These are phyloP conservation scores for Paraplagusia blochii DNA, from an alignment of 2,113 vertebrate species.

Conservation along the genomic window DNA sequence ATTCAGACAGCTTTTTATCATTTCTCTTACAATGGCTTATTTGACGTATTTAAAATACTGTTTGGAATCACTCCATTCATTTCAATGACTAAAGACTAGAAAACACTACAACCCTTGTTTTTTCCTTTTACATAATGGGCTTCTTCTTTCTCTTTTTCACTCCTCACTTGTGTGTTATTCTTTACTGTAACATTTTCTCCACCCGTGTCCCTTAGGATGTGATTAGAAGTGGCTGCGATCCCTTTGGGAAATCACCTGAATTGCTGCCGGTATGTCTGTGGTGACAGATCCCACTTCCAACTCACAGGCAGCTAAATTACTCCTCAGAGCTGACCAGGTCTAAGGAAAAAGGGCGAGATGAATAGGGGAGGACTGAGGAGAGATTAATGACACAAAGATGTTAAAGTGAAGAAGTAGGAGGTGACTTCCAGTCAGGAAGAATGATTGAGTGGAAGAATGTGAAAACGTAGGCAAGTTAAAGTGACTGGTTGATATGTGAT, in stretches of 20 bases:
- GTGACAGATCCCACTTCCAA: constrained; percentile 57
- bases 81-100: no score
- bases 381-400: constrained; percentile 22
- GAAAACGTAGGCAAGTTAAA: neutral
- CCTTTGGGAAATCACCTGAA: constrained; percentile 56
- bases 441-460: constrained; percentile 8
- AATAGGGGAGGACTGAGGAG: constrained; percentile 8
- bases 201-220: constrained; percentile 58
- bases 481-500: no score
- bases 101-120: neutral
- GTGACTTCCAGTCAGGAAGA: neutral
- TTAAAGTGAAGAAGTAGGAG: neutral
- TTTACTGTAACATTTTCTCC: constrained; percentile 23
- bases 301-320: constrained; percentile 57
- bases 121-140: constrained; percentile 48
- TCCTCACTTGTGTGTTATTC: constrained; percentile 47
- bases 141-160: constrained; percentile 14
- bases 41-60: no score
- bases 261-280: constrained; percentile 36
- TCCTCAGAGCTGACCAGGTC: constrained; percentile 35
- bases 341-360: constrained; percentile 11
- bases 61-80: no score
- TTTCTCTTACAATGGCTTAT: no score
- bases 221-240: constrained; percentile 57
- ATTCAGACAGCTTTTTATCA: no score